These are phyloP conservation scores for Andrena fulva DNA, from an alignment of 2,888 invertebrate species.

Conservation along the genomic window DNA sequence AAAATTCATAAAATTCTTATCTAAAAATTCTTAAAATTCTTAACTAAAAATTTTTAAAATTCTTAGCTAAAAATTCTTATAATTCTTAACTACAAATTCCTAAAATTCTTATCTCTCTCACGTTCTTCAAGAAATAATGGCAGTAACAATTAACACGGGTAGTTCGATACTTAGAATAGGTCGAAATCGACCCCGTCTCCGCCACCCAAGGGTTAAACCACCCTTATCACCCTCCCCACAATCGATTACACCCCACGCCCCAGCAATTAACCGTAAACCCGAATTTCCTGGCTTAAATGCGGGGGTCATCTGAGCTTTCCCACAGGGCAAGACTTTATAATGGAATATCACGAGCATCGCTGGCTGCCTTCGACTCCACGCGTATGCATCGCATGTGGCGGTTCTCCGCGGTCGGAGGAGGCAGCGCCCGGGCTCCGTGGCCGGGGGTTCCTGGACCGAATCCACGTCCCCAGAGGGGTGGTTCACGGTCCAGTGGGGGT, in stretches of 20 bases:
- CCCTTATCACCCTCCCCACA: conserved; percentile 40
- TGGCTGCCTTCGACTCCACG: conserved; percentile 46
- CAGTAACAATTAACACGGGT: too few species aligned
- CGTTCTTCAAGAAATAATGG: too few species aligned
- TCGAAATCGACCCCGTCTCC: too few species aligned
- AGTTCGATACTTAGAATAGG: too few species aligned
- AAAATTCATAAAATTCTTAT: too few species aligned
- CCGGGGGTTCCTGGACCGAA: conserved; percentile 22
- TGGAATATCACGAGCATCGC: conserved; percentile 58
- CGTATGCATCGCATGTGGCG: conserved; percentile 69
- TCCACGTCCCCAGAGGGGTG: conserved; percentile 40
- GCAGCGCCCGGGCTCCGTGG: not conserved
- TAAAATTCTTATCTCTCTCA: too few species aligned
- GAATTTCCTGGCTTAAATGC: conserved; percentile 62
- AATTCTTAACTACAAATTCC: too few species aligned
- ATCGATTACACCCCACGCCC: conserved; percentile 11
- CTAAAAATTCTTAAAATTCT: too few species aligned
- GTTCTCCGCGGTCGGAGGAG: conserved; percentile 51
- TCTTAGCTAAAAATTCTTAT: too few species aligned
- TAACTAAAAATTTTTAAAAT: too few species aligned
- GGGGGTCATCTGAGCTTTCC: conserved; percentile 74
- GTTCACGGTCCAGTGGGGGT: conserved; percentile 54
- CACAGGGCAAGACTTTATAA: conserved; percentile 79
- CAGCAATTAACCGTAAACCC: conserved; percentile 42
- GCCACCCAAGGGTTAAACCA: not conserved